Conservation (phyloP, 1,140 invertebrate genomes). For the Bombus waltoni region DNA sequence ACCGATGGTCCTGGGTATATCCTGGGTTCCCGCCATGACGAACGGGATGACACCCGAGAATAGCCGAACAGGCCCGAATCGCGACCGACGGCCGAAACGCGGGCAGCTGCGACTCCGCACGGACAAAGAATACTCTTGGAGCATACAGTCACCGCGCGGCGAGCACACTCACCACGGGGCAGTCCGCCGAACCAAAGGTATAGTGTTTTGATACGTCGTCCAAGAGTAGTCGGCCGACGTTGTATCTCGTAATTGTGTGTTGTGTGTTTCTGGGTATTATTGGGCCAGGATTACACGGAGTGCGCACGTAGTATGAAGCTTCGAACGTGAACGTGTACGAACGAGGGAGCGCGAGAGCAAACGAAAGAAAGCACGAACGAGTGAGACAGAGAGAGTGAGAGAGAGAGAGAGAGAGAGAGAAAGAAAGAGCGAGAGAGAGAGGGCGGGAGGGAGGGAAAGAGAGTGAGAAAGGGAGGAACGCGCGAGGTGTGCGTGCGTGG, state of each 20-base stretch:
- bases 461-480: not conserved
- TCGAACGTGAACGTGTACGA: not conserved
- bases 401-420: not conserved
- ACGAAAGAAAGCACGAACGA: constrained; percentile 27
- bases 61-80: constrained; percentile 73
- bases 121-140: constrained; percentile 82
- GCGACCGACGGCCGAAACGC: constrained; percentile 72
- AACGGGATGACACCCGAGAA: constrained; percentile 77
- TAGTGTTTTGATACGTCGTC: constrained; percentile 51
- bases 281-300: constrained; percentile 31
- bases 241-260: not conserved
- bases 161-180: constrained; percentile 81
- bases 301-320: constrained; percentile 24
- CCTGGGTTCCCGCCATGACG: constrained; percentile 81
- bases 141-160: constrained; percentile 81
- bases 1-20: constrained; percentile 75
- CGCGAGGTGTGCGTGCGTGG: not conserved
- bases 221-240: constrained; percentile 8
- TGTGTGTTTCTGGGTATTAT: constrained; percentile 24
- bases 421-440: not conserved
- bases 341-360: constrained; percentile 9
- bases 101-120: constrained; percentile 77
- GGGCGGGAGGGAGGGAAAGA: constrained; percentile 49
- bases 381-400: constrained; percentile 50
- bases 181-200: constrained; percentile 82